Base-by-base conservation (phyloP, 2,113 vertebrate species). In the Notarius quadriscutis region DNA sequence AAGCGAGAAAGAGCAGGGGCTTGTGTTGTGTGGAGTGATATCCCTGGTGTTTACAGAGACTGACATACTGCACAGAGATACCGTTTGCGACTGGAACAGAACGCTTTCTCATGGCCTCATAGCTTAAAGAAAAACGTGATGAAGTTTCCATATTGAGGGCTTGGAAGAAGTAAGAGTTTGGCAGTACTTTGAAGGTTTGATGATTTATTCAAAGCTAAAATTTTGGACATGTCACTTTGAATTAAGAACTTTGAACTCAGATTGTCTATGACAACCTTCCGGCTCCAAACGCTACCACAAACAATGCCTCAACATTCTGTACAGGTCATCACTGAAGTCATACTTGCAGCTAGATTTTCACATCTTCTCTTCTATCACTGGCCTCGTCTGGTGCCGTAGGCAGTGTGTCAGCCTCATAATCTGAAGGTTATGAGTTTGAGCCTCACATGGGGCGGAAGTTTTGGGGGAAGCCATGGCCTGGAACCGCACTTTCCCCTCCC, bases 61-160 rank as follows among this genome's bases (percentile, higher is more conserved):
- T 63, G 81, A 74, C 50, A 17, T 58, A 85, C 67, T 12, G 71
- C 72, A 67, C 50, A 72, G 51, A 87, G 50, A 84, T 58, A 83
- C 75, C 48, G 25, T 17, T 17, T 20, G 14, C 81, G 53, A 51
- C 58, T 57, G 51, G 81, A 87, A 58, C 81, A 67, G 15, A 63
- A 57, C 81, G 20, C 55, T 78, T 75, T 57, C 48, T 67, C 60
- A 7, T 55, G 25, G 18, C 65, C 53, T 14, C 41, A 17, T 83
- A 14, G 10, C 79, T 51, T 57, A 50, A 58, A 7, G 18, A 71
- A 20, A 30, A 58, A 53, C 5, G 30, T 7, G 27, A 30, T 79
- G n/a, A 57, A 34, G 30, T 83, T 50, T 62, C 18, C 41, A 41
- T 81, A 8, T 18, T 11, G 41, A 67, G 5, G 14, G 41, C 60